These are phyloP conservation scores for Crioceris asparagi DNA, from an alignment of 2,888 invertebrate genomes.

Conservation along the genomic window DNA sequence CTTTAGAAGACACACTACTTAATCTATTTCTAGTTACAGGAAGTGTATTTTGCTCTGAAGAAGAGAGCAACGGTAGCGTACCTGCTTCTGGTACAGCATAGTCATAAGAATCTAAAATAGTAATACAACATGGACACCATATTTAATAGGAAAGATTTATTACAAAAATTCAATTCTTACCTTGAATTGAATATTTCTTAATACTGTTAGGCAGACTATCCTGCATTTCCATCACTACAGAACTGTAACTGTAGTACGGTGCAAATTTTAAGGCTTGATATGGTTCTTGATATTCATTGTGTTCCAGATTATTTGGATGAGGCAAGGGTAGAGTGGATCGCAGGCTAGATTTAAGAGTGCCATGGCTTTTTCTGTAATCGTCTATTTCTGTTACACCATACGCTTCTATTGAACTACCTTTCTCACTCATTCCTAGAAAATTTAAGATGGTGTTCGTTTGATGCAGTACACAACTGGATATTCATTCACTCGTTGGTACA, in stretches of 20 bases:
- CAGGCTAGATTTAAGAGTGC: conserved; percentile 39
- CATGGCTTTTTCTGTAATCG: conserved; percentile 45
- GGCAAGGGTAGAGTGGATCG: conserved; percentile 44
- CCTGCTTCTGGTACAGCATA: conserved; percentile 70
- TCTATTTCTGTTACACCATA: conserved; percentile 50
- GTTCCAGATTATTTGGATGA: conserved; percentile 48
- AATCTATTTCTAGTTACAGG: conserved; percentile 34
- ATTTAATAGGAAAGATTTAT: neutral
- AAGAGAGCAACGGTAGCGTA: conserved; percentile 53
- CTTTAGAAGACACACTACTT: conserved; percentile 35
- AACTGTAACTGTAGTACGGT: conserved; percentile 66
- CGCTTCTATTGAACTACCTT: conserved; percentile 39
- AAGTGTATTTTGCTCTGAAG: conserved; percentile 34
- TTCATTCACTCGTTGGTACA: no score
- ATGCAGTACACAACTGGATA: no score
- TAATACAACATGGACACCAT: neutral
- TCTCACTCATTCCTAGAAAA: conserved; percentile 14
- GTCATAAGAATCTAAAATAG: conserved; percentile 56
- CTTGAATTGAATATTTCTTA: conserved; percentile 30
- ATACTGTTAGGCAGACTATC: conserved; percentile 48
- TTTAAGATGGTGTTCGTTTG: neutral
- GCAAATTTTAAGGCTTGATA: conserved; percentile 66
- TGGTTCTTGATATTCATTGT: conserved; percentile 68
- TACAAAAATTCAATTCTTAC: conserved; percentile 17
- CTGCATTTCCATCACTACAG: conserved; percentile 65